Percentiles rank a stretch among this genome's conserved stretches.
Evolutionary conservation across 2,113 vertebrate genomes (phyloP).

Genomic region (Orientallactaga bullata): DNA sequence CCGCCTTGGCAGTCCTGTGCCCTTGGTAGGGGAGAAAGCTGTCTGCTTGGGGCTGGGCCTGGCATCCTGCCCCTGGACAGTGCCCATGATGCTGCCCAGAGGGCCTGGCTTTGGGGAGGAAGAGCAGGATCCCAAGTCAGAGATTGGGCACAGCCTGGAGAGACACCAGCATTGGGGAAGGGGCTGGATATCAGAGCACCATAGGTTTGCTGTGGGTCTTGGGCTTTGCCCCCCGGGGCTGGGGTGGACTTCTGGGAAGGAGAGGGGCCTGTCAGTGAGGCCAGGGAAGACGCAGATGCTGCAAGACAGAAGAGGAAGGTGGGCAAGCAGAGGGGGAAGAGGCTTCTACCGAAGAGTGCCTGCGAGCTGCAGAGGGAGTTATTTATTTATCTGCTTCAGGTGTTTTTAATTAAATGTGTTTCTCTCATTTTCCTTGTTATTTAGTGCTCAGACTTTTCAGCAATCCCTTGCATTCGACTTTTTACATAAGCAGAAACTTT

Average conservation of each 20-base stretch:
- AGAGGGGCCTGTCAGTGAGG: background rate
- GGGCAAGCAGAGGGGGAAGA: background rate
- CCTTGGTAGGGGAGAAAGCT: background rate
- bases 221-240: background rate
- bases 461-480: conserved; percentile 59
- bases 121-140: background rate
- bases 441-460: conserved; percentile 53
- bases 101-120: conserved; percentile 20
- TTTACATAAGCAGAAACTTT: conserved; percentile 80
- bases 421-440: conserved; percentile 70
- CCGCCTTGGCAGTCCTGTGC: background rate
- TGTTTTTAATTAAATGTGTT: conserved; percentile 75
- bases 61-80: background rate
- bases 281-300: background rate
- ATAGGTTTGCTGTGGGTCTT: background rate
- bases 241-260: background rate
- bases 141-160: background rate
- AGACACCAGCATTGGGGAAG: background rate
- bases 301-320: background rate
- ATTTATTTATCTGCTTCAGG: conserved; percentile 69
- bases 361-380: conserved; percentile 16
- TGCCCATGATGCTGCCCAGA: background rate
- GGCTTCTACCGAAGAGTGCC: background rate
- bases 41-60: conserved; percentile 22
- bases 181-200: background rate